Evolutionary conservation across 2,113 vertebrate genomes (phyloP), one percentile per base, ranked within the genome.

Genomic region (Carassius carassius): DNA sequence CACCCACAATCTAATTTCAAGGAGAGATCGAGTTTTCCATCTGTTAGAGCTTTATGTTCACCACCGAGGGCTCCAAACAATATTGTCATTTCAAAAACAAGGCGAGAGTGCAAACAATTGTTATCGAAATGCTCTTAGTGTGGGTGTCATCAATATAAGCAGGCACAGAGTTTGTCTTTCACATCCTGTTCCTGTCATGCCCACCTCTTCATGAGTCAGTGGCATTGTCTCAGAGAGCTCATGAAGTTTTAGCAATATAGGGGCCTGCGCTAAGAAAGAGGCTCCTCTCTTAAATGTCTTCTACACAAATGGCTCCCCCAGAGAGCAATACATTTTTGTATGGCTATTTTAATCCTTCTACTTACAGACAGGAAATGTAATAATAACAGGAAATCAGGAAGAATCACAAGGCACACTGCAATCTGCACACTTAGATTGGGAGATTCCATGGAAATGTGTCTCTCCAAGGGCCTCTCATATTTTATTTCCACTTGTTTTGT

Each of bases 281-380:
- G 89, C 90, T 90, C 90, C 90, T 91, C 92, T 92, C 73, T 4
- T 91, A 89, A 92, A 85, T 91, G 86, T 89, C 89, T 90, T 82
- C n/a, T 82, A 91, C 92, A 93, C 93, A 93, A 94, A 89, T 32
- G 83, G 85, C 85, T 81, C 87, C 89, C 92, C 90, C 91, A 70
- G 91, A 94, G 93, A 92, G 91, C 86, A 92, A 89, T 91, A 91
- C 90, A 92, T 92, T 93, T 92, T 88, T 90, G 83, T 78, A 14
- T 81, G 85, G 92, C 92, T 94, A 94, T 95, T 94, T 93, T 54
- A 23, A 93, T 90, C 91, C 88, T 93, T 93, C 91, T 89, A 88
- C 90, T 94, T 87, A 89, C 63, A 47, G 85, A 78, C 88, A 92
- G 91, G 91, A 94, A 94, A 94, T 91, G 90, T 88, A 93, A 94